Conservation (phyloP, 37 sponge, comb jelly and placozoan species). For the Cladorhizidae sp. region DNA sequence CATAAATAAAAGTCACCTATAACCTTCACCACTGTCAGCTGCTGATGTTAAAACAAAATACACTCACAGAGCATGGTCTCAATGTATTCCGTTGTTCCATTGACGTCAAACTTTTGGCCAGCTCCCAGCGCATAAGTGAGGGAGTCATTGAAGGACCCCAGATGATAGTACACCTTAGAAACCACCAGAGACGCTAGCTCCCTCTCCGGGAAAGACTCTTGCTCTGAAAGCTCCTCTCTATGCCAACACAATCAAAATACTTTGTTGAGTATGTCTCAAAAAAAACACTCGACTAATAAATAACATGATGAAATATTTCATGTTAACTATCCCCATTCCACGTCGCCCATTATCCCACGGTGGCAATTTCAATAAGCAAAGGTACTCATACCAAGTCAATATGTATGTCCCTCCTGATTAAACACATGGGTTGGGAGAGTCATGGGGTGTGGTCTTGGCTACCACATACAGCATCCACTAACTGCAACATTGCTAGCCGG, state of each 20-base stretch:
- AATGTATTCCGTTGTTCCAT: slow-evolving; percentile 86
- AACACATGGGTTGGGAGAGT: too few relatives aligned
- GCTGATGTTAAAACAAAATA: neutral
- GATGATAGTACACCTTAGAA: slow-evolving; percentile 99
- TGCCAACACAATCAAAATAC: neutral
- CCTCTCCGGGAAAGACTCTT: slow-evolving; percentile 78
- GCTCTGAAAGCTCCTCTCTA: slow-evolving; percentile 92
- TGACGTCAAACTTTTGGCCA: slow-evolving; percentile 88
- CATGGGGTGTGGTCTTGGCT: too few relatives aligned
- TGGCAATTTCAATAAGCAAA: too few relatives aligned
- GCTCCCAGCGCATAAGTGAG: slow-evolving; percentile 90
- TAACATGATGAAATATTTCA: too few relatives aligned
- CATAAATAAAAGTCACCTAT: too few relatives aligned
- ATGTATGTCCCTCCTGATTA: too few relatives aligned
- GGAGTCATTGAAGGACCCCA: slow-evolving; percentile 94
- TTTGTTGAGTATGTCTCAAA: neutral
- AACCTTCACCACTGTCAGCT: neutral
- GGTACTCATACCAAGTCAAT: too few relatives aligned
- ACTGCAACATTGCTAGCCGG: too few relatives aligned
- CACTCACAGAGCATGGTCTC: slow-evolving; percentile 92
- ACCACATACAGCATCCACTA: too few relatives aligned
- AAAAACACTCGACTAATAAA: neutral
- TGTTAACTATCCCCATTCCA: too few relatives aligned
- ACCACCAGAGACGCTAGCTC: slow-evolving; percentile 91
- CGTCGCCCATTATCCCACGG: too few relatives aligned